These are phyloP conservation scores for Octodon degus DNA, from an alignment of 2,113 vertebrate species.

Conservation along the genomic window DNA sequence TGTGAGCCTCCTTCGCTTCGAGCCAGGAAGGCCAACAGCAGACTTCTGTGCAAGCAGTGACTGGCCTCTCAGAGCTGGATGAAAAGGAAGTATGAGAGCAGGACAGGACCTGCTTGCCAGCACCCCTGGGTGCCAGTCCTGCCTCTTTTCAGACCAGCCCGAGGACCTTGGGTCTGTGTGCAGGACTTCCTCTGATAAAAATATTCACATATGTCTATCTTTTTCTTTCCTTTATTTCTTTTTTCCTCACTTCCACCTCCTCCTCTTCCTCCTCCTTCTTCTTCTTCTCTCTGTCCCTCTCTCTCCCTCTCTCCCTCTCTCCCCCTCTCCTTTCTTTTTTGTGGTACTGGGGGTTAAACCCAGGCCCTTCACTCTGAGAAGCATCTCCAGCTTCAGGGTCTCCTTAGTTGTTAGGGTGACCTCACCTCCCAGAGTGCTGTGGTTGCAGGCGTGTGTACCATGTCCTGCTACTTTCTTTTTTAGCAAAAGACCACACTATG, in stretches of 20 bases:
- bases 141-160: not conserved
- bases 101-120: not conserved
- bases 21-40: not conserved
- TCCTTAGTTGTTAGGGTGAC: not conserved
- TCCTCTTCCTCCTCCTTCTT: not conserved
- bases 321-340: not conserved
- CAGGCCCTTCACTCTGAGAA: not conserved
- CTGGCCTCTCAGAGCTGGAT: not conserved
- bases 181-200: not conserved
- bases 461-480: not conserved
- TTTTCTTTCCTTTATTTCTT: not conserved
- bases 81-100: too few relatives aligned
- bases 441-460: not conserved
- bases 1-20: not conserved
- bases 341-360: not conserved
- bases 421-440: not conserved
- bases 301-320: not conserved
- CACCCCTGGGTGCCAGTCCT: not conserved
- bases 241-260: not conserved
- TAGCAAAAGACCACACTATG: not conserved
- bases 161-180: not conserved
- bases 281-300: not conserved
- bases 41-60: not conserved
- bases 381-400: not conserved
- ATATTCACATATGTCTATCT: not conserved